phyloP scores from a whole-genome alignment of 2,888 invertebrate species.

The Iphiclides podalirius region DNA sequence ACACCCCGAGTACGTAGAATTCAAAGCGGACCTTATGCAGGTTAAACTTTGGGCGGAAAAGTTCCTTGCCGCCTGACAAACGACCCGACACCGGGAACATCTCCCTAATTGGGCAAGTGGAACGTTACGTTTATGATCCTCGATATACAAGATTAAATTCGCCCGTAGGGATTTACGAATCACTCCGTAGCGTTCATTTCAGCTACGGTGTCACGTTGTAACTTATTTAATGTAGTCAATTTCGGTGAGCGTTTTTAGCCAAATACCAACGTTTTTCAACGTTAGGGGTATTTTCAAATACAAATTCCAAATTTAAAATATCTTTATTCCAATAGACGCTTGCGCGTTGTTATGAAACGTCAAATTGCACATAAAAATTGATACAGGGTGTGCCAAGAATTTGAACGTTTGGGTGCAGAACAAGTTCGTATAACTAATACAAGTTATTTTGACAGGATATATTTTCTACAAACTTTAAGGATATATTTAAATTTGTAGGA shows the following conservation, averaged over 20 bases:
- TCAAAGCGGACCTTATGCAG: conserved; percentile 49
- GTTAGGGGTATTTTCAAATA: neutral
- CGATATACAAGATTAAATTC: neutral
- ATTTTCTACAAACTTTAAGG: too few species aligned
- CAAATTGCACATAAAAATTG: too few species aligned
- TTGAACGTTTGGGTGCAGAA: too few species aligned
- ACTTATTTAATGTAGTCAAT: neutral
- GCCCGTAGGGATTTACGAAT: neutral
- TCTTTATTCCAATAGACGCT: too few species aligned
- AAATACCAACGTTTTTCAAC: neutral
- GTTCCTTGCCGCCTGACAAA: conserved; percentile 36
- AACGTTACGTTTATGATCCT: conserved; percentile 10
- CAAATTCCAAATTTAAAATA: too few species aligned
- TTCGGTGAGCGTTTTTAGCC: neutral
- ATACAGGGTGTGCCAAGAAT: too few species aligned
- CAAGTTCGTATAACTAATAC: too few species aligned
- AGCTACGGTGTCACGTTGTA: neutral
- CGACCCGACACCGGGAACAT: conserved; percentile 48
- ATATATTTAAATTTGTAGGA: too few species aligned
- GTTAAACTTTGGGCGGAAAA: conserved; percentile 54
- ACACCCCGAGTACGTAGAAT: conserved; percentile 37
- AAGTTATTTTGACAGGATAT: too few species aligned
- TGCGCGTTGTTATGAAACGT: too few species aligned
- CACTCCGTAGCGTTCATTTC: neutral
- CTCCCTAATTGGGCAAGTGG: conserved; percentile 56